Evolutionary conservation across 1,140 invertebrate genomes (phyloP), one percentile per base, ranked within the genome.

Genomic region (Plectrocnemia conspersa): DNA sequence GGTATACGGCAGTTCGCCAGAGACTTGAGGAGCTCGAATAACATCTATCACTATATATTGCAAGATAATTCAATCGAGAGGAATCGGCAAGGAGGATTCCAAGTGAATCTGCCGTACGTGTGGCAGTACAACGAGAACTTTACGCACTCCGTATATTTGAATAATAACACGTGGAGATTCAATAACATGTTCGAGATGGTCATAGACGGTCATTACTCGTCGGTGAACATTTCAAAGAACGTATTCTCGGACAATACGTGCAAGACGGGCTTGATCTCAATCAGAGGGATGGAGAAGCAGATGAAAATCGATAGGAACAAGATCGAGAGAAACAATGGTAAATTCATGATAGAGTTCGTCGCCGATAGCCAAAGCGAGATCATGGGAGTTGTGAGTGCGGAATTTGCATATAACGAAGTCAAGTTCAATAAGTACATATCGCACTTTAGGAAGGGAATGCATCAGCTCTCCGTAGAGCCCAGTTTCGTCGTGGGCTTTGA

Each of bases 251-350:
- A 89, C 25, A 99, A 99, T 66, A 72, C 73, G 4, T 97, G 93
- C 63, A 82, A 84, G 49, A 77, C 70, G 7, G 91, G 96, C 0
- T 70, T 99, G 11, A 78, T 99, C 2, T 82, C 85, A 0, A 76
- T 99, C 3, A 77, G 82, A 48, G 97, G 97, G 11, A 99, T 98
- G 93, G 97, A 99, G 70, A 99, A 99, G 72, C 84, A 88, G 63
- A 79, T 98, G 71, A 76, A 82, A 21, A 88, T 98, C 55, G 78
- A 85, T 80, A 69, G 82, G 63, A 82, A 87, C 75, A 67, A 86
- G 45, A 88, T 99, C 29, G 79, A 84, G 58, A 75, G 79, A 16
- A 99, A 99, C 66, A 82, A 75, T 40, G 91, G 89, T 0, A 77
- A 79, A n/a, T 91, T 83, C 64, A 86, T 97, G 75, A 78, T 97